Evolutionary conservation across 2,797 vertebrate genomes (phyloP).

Genomic region (Falco rusticolus): DNA sequence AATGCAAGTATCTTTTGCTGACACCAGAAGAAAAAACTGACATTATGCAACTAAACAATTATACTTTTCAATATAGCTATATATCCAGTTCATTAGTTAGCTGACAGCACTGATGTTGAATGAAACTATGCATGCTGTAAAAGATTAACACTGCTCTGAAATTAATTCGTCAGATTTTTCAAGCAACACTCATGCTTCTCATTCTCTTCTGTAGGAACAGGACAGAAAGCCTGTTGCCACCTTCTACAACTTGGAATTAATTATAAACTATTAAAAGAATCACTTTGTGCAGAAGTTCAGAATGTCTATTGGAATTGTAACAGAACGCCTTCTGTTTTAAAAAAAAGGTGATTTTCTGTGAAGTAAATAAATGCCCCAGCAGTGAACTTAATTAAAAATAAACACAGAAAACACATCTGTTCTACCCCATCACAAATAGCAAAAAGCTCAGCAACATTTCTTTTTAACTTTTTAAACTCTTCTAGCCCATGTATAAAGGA

Average conservation of each 20-base stretch:
- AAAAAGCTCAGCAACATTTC: not conserved
- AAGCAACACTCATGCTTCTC: not conserved
- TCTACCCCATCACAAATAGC: not conserved
- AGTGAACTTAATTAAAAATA: not conserved
- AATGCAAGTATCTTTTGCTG: not conserved
- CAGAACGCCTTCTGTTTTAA: not conserved
- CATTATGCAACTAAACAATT: not conserved
- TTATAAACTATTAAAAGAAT: not conserved
- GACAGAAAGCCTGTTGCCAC: not conserved
- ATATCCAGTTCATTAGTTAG: not conserved
- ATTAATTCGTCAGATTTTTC: not conserved
- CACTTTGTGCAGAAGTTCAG: not conserved
- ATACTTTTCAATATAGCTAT: not conserved
- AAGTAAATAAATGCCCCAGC: not conserved
- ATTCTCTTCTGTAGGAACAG: not conserved
- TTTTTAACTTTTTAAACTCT: not conserved
- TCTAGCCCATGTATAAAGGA: not conserved
- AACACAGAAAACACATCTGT: not conserved
- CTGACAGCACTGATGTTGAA: not conserved
- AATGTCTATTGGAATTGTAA: not conserved
- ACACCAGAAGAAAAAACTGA: not conserved
- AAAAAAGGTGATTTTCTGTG: not conserved
- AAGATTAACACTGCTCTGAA: not conserved
- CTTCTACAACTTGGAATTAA: not conserved
- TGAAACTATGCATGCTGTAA: not conserved